A percentile compares a stretch with the other conserved stretches of the same genome.
Conservation (phyloP, 1,140 invertebrate genomes). For the Wasmannia auropunctata region DNA sequence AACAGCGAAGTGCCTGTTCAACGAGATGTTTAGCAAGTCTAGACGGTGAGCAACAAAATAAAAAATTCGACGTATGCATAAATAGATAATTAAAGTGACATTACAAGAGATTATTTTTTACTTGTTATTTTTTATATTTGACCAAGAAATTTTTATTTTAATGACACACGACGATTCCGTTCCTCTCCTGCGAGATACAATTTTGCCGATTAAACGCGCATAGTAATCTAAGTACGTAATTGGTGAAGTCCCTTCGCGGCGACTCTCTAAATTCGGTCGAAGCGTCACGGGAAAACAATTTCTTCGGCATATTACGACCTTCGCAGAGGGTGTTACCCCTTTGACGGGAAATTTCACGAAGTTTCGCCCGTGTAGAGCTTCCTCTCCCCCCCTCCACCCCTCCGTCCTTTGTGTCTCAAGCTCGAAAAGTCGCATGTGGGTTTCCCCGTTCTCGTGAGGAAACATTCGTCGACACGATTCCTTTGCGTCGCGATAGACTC, state of each 20-base stretch:
- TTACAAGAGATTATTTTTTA: neutral
- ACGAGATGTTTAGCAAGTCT: too few species aligned
- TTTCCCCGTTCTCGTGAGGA: neutral
- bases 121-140: neutral
- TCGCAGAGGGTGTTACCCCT: slow-evolving; percentile 53
- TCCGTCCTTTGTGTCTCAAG: slow-evolving; percentile 25
- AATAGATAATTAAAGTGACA: neutral
- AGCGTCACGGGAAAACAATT: slow-evolving; percentile 64
- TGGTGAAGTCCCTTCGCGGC: slow-evolving; percentile 53
- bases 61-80: neutral
- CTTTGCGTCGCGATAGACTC: slow-evolving; percentile 6
- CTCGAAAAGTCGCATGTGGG: slow-evolving; percentile 1
- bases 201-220: slow-evolving; percentile 7
- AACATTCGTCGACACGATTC: slow-evolving; percentile 6
- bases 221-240: slow-evolving; percentile 63
- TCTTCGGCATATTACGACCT: slow-evolving; percentile 46
- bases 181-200: neutral
- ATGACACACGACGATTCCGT: neutral
- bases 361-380: slow-evolving; percentile 64
- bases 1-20: neutral
- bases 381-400: slow-evolving; percentile 5
- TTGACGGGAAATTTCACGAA: slow-evolving; percentile 68
- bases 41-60: neutral
- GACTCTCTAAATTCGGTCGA: slow-evolving; percentile 49
- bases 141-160: neutral